Conservation (phyloP, 2,888 invertebrate species). For the Tetrapedia diversipes region DNA sequence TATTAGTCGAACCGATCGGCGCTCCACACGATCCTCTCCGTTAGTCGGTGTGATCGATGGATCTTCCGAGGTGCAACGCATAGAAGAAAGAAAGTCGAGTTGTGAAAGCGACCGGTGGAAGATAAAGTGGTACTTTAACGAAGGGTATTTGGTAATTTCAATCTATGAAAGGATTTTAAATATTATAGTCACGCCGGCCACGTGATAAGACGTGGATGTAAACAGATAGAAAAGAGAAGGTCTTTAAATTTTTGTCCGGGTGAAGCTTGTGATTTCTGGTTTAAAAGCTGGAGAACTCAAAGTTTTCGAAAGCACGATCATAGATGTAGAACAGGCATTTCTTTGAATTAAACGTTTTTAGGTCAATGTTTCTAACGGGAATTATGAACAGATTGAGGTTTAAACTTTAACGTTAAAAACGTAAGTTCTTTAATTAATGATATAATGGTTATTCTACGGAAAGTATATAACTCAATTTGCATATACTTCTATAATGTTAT, state of each 20-base stretch:
- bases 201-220: background rate
- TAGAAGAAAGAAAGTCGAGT: constrained; percentile 30
- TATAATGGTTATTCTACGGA: too few relatives aligned
- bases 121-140: background rate
- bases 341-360: background rate
- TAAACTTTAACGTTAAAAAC: too few relatives aligned
- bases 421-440: too few relatives aligned
- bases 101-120: constrained; percentile 22
- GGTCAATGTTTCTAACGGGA: too few relatives aligned
- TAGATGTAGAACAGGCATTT: too few relatives aligned
- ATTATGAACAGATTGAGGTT: too few relatives aligned
- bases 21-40: background rate
- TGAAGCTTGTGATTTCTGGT: too few relatives aligned
- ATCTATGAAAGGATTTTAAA: background rate
- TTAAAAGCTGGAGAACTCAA: background rate
- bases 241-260: background rate
- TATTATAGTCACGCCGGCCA: background rate
- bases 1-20: constrained; percentile 5
- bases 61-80: background rate
- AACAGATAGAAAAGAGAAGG: background rate
- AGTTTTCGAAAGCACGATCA: background rate
- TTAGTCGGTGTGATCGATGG: constrained; percentile 19
- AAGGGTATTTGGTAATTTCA: background rate
- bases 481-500: background rate
- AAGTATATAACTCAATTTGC: background rate